phyloP scores from a whole-genome alignment of 1,140 invertebrate genomes.

The Cheumatopsyche charites region DNA sequence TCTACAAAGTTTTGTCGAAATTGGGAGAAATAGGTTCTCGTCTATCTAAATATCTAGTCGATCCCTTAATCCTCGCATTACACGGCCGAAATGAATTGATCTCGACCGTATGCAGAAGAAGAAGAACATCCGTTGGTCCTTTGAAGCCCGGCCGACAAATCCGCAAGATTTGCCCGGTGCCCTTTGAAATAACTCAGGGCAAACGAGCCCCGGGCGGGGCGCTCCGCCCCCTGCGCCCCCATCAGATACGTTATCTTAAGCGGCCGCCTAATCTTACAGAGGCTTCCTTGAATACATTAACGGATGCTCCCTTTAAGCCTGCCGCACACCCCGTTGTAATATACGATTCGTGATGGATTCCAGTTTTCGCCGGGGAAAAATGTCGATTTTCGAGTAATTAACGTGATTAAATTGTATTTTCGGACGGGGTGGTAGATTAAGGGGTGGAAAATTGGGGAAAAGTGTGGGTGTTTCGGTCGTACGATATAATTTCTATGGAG shows the following conservation, averaged over 20 bases:
- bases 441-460: not conserved
- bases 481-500: constrained; percentile 44
- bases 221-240: constrained; percentile 14
- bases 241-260: constrained; percentile 46
- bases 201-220: constrained; percentile 25
- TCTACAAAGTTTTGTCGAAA: too few relatives aligned
- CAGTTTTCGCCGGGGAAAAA: too few relatives aligned
- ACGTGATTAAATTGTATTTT: too few relatives aligned
- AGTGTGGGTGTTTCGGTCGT: not conserved
- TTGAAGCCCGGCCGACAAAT: constrained; percentile 34
- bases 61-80: not conserved
- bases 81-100: constrained; percentile 25
- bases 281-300: constrained; percentile 44
- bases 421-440: not conserved
- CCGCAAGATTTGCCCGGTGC: constrained; percentile 33
- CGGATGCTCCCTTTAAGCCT: constrained; percentile 41
- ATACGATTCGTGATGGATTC: too few relatives aligned
- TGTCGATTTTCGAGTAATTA: too few relatives aligned
- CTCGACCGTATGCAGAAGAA: not conserved
- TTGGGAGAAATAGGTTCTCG: too few relatives aligned
- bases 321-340: not conserved
- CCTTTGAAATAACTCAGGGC: constrained; percentile 39
- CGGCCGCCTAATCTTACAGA: constrained; percentile 43
- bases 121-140: constrained; percentile 35
- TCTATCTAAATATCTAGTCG: too few relatives aligned